These are phyloP conservation scores for Eretmocerus hayati DNA, from an alignment of 2,888 invertebrate species.

Conservation along the genomic window DNA sequence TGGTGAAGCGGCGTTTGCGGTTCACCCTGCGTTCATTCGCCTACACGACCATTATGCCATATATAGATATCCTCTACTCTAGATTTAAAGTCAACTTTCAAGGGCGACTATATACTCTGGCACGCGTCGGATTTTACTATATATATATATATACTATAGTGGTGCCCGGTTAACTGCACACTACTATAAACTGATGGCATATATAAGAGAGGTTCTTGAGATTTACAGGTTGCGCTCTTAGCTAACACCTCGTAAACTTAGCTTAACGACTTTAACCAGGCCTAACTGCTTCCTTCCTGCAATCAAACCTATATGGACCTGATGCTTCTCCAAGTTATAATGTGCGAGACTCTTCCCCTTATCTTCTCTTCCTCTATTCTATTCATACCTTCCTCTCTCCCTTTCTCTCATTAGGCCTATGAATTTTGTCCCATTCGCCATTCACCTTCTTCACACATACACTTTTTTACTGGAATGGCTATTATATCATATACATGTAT, in stretches of 20 bases:
- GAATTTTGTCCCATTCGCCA: no score
- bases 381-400: no score
- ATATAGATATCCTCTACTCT: no score
- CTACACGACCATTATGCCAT: conserved; percentile 31
- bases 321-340: no score
- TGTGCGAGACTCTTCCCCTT: no score
- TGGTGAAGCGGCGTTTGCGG: conserved; percentile 36
- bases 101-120: conserved; percentile 47
- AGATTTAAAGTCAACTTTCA: conserved; percentile 27
- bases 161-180: conserved; percentile 21
- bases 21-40: conserved; percentile 35
- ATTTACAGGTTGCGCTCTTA: conserved; percentile 48
- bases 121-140: conserved; percentile 42
- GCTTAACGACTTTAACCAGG: conserved; percentile 47
- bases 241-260: conserved; percentile 49
- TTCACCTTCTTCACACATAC: no score
- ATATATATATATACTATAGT: no score
- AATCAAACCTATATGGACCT: conserved; percentile 46
- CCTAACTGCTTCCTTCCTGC: conserved; percentile 49
- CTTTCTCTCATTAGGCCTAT: no score
- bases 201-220: conserved; percentile 31
- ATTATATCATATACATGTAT: no score
- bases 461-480: no score
- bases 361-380: no score
- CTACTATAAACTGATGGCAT: no score